A percentile compares a stretch with the other conserved stretches of the same genome.
Evolutionary conservation across 2,113 vertebrate species (phyloP).

Genomic region (Melanerpes formicivorus): DNA sequence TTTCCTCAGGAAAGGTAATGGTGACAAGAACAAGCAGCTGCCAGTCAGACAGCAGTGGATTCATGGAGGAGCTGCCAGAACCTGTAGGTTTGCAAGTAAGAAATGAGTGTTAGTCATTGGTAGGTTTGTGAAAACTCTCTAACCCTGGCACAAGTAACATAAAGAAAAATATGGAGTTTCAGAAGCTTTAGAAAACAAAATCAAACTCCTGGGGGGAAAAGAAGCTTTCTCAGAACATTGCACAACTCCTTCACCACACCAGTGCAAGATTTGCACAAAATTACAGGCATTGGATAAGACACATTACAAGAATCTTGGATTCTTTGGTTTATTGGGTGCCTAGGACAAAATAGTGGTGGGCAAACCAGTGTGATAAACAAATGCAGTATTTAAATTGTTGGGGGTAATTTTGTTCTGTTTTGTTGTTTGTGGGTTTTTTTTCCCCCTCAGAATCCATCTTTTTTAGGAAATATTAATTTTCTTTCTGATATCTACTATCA

Average conservation of each 20-base stretch:
- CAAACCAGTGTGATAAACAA: not conserved
- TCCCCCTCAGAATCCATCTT: constrained; percentile 20
- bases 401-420: not conserved
- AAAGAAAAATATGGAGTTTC: not conserved
- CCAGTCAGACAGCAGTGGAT: constrained; percentile 86
- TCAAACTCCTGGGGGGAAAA: not conserved
- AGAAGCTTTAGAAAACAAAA: not conserved
- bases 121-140: not conserved
- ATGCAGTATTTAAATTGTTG: not conserved
- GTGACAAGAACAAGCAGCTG: constrained; percentile 81
- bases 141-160: not conserved
- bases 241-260: not conserved
- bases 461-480: not conserved
- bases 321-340: not conserved
- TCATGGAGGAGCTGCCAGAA: constrained; percentile 80
- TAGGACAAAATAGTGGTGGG: not conserved
- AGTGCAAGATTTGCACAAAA: not conserved
- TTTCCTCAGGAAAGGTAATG: not conserved
- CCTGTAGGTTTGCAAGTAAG: constrained; percentile 61
- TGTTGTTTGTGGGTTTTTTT: not conserved
- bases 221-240: not conserved
- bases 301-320: not conserved
- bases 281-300: not conserved
- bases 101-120: not conserved
- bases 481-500: not conserved